Evolutionary conservation across 2,888 invertebrate genomes (phyloP), one percentile per base, ranked within the genome.

Genomic region (Drosophila borborema): DNA sequence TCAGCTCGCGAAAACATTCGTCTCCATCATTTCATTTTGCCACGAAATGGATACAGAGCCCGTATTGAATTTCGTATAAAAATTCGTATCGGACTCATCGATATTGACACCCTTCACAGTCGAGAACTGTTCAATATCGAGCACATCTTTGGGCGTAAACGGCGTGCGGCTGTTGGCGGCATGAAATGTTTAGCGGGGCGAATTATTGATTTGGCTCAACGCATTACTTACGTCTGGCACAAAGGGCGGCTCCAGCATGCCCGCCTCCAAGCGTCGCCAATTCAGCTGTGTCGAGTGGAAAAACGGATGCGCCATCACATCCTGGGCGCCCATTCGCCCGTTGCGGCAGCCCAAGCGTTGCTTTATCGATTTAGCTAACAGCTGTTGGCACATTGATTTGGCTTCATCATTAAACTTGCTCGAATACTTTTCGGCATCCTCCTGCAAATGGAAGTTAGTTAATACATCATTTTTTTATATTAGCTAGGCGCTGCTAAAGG

Each of bases 21-120:
- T 99, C 94, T 99, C 99, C 90, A 99, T 96, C 99, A 99, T 99
- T 97, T 99, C 99, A 80, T 95, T 96, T 94, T 99, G 99, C 99
- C 99, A 99, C 28, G 99, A 99, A 92, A 99, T 99, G 89, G 98
- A 98, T 79, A 99, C 99, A 91, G 98, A 98, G 90, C 99, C 99
- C 49, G 99, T 99, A 94, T 98, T 99, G 94, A 99, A 99, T 95
- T 99, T 99, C 93, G 97, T 97, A 94, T 99, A 99, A 95, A 99
- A 99, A 49, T 98, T 96, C 91, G 98, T 97, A 93, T 99, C 99
- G 28, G 96, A 98, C 54, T 99, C 98, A 94, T 99, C 99, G 91
- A 99, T 95, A 94, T 98, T 98, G 74, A 99, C 99, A 63, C 99
- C 99, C 94, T 98, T 99, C 75, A 99, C 99, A 1, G 99, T 99